These are phyloP conservation scores for Scaptomyza pallida DNA, from an alignment of 1,140 invertebrate species.

Conservation along the genomic window DNA sequence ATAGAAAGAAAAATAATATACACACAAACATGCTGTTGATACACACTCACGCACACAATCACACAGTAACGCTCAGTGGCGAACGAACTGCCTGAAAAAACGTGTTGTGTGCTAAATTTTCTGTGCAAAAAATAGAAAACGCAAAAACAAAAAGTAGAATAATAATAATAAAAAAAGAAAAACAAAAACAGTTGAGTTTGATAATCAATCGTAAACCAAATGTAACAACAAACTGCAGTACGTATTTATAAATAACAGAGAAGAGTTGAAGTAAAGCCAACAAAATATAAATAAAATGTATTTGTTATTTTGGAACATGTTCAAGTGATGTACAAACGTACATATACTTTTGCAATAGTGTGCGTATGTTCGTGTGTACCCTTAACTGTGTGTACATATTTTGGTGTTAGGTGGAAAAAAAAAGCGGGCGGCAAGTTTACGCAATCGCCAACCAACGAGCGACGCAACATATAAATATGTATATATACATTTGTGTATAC, in stretches of 20 bases:
- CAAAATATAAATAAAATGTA: constrained; percentile 52
- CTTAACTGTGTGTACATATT: constrained; percentile 78
- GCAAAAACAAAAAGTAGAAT: constrained; percentile 65
- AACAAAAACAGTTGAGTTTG: constrained; percentile 74
- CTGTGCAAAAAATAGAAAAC: constrained; percentile 56
- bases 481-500: constrained; percentile 5
- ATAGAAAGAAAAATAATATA: constrained; percentile 76
- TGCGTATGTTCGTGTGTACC: constrained; percentile 42
- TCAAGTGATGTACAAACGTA: constrained; percentile 44
- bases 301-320: constrained; percentile 72
- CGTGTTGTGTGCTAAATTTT: constrained; percentile 73
- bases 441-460: constrained; percentile 67
- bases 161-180: constrained; percentile 61
- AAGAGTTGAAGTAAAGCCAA: constrained; percentile 17
- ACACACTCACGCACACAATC: constrained; percentile 32
- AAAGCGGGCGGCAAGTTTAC: constrained; percentile 81
- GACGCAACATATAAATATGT: constrained; percentile 32
- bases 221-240: constrained; percentile 49
- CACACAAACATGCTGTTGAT: constrained; percentile 72
- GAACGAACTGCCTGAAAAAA: constrained; percentile 63
- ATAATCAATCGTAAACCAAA: constrained; percentile 58
- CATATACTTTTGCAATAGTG: constrained; percentile 4
- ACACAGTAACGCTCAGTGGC: constrained; percentile 31
- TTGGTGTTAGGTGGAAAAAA: constrained; percentile 80
- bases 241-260: constrained; percentile 27